Conservation (phyloP, 2,888 invertebrate species). For the Clunio marinus region DNA sequence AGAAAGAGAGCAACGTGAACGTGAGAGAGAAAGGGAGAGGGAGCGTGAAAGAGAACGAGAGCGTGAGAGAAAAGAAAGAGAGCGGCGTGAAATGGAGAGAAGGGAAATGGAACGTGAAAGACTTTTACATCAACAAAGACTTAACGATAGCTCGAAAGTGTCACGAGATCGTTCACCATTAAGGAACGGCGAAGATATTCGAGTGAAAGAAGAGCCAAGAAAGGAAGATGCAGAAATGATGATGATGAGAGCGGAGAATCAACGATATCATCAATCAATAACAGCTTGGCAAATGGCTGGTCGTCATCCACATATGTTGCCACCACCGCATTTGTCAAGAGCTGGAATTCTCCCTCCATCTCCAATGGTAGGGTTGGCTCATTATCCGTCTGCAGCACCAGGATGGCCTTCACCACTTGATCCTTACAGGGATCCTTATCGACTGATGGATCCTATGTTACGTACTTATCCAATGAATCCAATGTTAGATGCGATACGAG, state of each 20-base stretch:
- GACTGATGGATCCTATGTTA: slow-evolving; percentile 60
- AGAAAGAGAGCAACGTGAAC: slow-evolving; percentile 49
- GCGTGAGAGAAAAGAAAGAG: slow-evolving; percentile 55
- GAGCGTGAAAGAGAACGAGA: slow-evolving; percentile 55
- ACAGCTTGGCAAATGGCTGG: slow-evolving; percentile 50
- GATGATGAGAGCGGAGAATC: slow-evolving; percentile 54
- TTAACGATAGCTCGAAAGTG: slow-evolving; percentile 53
- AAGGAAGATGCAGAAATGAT: slow-evolving; percentile 56
- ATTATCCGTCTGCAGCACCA: slow-evolving; percentile 57
- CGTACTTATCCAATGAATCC: slow-evolving; percentile 62
- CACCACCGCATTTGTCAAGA: slow-evolving; percentile 55
- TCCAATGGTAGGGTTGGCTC: slow-evolving; percentile 50
- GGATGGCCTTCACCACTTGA: slow-evolving; percentile 54
- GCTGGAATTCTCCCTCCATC: slow-evolving; percentile 55
- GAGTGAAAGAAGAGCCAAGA: slow-evolving; percentile 62
- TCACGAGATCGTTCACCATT: slow-evolving; percentile 67
- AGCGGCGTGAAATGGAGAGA: slow-evolving; percentile 57
- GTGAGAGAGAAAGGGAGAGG: slow-evolving; percentile 56
- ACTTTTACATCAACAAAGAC: slow-evolving; percentile 57
- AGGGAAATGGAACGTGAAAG: slow-evolving; percentile 61
- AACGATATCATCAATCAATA: slow-evolving; percentile 55
- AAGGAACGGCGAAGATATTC: slow-evolving; percentile 59
- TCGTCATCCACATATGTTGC: slow-evolving; percentile 54
- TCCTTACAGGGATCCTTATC: slow-evolving; percentile 65
- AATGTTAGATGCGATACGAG: slow-evolving; percentile 73